Conservation (phyloP, 2,888 invertebrate genomes). For the Mythimna pallens region DNA sequence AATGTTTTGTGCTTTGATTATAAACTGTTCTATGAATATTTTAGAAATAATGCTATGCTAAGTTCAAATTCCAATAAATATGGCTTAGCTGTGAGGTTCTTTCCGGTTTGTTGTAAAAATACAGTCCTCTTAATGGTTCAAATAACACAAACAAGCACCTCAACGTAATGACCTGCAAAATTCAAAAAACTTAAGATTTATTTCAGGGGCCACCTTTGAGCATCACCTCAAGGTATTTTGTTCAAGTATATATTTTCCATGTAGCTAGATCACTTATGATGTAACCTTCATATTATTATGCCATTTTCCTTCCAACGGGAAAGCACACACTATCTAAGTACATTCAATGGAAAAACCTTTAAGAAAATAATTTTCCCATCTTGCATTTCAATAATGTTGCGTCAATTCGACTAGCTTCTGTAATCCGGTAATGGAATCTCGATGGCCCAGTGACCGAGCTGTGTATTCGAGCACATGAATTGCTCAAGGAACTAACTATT, state of each 20-base stretch:
- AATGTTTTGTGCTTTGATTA: slow-evolving; percentile 20
- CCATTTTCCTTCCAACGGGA: neutral
- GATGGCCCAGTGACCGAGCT: slow-evolving; percentile 34
- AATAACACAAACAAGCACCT: too few species aligned
- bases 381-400: slow-evolving; percentile 13
- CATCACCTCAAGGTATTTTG: neutral
- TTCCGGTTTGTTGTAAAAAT: neutral
- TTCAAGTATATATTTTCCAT: neutral
- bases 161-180: too few species aligned
- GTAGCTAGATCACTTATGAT: neutral
- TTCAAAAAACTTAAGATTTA: too few species aligned
- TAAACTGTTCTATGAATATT: slow-evolving; percentile 48
- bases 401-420: neutral
- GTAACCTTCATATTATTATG: too few species aligned
- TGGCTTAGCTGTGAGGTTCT: neutral
- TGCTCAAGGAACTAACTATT: slow-evolving; percentile 17
- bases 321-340: neutral
- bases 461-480: slow-evolving; percentile 15
- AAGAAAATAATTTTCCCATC: neutral
- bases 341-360: neutral
- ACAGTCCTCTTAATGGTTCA: too few species aligned
- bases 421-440: slow-evolving; percentile 40
- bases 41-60: slow-evolving; percentile 26
- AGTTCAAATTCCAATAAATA: neutral
- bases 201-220: too few species aligned